Base-by-base conservation (phyloP, 2,797 vertebrate species). In the Crocidura indochinensis region DNA sequence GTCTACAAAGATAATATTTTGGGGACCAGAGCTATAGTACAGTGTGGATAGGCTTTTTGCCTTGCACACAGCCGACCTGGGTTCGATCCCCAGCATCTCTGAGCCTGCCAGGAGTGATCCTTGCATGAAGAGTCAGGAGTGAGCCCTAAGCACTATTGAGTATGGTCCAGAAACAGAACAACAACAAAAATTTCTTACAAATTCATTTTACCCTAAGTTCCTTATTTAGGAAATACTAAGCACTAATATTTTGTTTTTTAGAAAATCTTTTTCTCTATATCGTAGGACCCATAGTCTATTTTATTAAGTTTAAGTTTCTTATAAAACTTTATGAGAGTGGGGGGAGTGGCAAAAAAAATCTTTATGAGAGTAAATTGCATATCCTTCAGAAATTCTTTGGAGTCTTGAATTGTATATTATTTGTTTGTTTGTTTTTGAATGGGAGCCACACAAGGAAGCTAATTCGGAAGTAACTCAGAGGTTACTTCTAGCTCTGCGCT, bases 361-460 rank as follows among this genome's bases (percentile, higher is more conserved):
- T 56, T 83, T 75, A 10, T 73, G 19, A n/a, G 1, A 73, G 83
- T 90, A 93, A 88, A 69, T 95, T 86, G 8, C 9, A 67, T 46
- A 6, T 67, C 46, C 4, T 88, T 24, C 8, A 88, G 22, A 90
- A 85, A 82, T 72, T 11, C 38, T 65, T 69, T 76, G 22, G 31
- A 79, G 75, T 75, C 31, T 8, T 80, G 51, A 8, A 38, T 38
- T 38, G 38, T 38, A 38, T 38, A 38, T 38, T 62, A 15, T 80
- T 74, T 65, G 24, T 69, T 84, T 73, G 72, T 81, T 90, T 56
- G 44, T 56, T 56, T 56, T 12, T 12, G 53, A 74, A 75, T 27
- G 67, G 3, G 47, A 85, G 79, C 11, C 53, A 56, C 19, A 11
- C 11, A 2, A 3, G 19, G 19, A 56, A 56, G 11, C 53, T n/a